Base-by-base conservation (phyloP, 2,797 vertebrate genomes). In the Merluccius polli region DNA sequence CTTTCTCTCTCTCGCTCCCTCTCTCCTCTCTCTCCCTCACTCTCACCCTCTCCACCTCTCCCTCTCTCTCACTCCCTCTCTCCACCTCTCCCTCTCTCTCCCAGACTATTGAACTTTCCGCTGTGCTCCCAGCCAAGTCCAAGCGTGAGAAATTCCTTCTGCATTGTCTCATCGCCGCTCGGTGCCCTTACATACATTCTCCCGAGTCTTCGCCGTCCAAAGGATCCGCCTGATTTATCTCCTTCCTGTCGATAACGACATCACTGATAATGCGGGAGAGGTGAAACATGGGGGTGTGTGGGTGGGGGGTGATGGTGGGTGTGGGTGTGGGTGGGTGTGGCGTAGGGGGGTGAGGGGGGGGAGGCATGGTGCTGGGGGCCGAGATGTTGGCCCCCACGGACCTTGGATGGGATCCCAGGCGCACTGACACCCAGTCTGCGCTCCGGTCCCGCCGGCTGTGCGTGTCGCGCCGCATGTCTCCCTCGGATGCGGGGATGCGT, bases 251-350 rank as follows among this genome's bases (percentile, higher is more conserved):
- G 29, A 84, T 84, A 86, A 84, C 84, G 87, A 91, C 88, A 83
- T 90, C 86, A 82, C 88, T 81, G 38, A 84, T 84, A 87, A 90
- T 89, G 89, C 83, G n/a, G n/a, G n/a, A 74, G 82, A 82, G 75
- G 83, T 86, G 85, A 86, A 84, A 78, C 52, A 88, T 77, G 86
- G 82, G 78, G 82, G n/a, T n/a, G n/a, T n/a, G n/a, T n/a, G n/a
- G n/a, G n/a, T n/a, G n/a, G n/a, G n/a, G n/a, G n/a, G n/a, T n/a
- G n/a, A n/a, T n/a, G n/a, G n/a, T n/a, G n/a, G n/a, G n/a, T n/a
- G n/a, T n/a, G n/a, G n/a, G n/a, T n/a, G n/a, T n/a, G n/a, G n/a
- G n/a, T n/a, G n/a, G n/a, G n/a, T n/a, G n/a, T n/a, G n/a, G n/a
- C n/a, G n/a, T n/a, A n/a, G n/a, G n/a, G n/a, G n/a, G n/a, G n/a